A percentile compares a stretch with the other conserved stretches of the same genome.
These are phyloP conservation scores for Ectobius pallidus DNA, from an alignment of 2,888 invertebrate genomes.

Conservation along the genomic window DNA sequence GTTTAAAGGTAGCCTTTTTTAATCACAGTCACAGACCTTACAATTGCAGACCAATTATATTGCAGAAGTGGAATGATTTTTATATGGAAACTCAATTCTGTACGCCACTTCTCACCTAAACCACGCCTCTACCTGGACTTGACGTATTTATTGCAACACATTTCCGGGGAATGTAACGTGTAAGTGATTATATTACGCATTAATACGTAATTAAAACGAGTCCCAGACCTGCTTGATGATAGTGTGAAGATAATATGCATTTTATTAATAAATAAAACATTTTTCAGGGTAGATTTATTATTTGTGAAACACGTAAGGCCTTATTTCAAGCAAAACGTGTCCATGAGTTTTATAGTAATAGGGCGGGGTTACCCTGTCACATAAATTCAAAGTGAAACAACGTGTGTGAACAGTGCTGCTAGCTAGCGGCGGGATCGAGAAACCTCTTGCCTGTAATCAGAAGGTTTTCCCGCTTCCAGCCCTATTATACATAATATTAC, in stretches of 20 bases:
- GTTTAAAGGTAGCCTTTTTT: no score
- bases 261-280: conserved; percentile 31
- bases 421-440: conserved; percentile 6
- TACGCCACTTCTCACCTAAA: no score
- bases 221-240: background rate
- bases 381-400: conserved; percentile 37
- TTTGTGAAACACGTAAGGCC: conserved; percentile 4
- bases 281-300: conserved; percentile 23
- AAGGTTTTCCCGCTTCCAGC: conserved; percentile 8
- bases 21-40: no score
- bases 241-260: conserved; percentile 5
- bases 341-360: background rate
- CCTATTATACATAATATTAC: background rate
- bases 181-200: conserved; percentile 7
- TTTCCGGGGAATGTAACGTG: background rate
- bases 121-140: no score
- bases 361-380: conserved; percentile 35
- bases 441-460: conserved; percentile 17
- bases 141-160: no score
- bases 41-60: no score
- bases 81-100: no score
- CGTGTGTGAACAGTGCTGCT: conserved; percentile 24
- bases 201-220: background rate
- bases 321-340: conserved; percentile 17
- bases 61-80: no score